Conservation (phyloP, 2,113 vertebrate genomes). For the Apodemus sylvaticus region DNA sequence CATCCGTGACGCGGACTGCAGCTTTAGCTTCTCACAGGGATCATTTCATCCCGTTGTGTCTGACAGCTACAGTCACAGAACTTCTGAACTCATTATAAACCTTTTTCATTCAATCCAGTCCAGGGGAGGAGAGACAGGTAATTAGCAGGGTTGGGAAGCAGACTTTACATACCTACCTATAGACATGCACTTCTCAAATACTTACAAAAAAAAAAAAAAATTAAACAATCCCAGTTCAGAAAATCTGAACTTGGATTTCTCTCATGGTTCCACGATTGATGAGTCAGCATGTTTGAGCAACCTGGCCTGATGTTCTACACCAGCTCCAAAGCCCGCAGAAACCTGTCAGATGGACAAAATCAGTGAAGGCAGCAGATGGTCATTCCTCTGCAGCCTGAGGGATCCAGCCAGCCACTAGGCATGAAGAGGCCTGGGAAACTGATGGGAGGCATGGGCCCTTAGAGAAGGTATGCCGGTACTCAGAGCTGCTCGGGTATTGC, state of each 20-base stretch:
- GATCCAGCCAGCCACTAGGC: not conserved
- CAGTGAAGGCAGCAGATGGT: not conserved
- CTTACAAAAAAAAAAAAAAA: not conserved
- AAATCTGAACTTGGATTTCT: not conserved
- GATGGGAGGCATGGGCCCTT: not conserved
- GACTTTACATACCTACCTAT: not conserved
- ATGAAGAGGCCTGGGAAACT: not conserved
- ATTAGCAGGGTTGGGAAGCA: not conserved
- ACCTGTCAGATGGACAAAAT: not conserved
- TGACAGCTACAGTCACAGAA: slow-evolving; percentile 13
- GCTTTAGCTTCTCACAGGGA: not conserved
- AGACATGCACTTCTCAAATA: not conserved
- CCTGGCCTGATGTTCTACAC: not conserved
- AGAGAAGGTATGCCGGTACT: not conserved
- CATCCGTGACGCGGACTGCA: not conserved
- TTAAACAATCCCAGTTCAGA: not conserved
- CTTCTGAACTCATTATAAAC: slow-evolving; percentile 31
- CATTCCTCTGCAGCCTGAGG: not conserved
- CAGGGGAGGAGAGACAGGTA: not conserved
- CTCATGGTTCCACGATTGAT: not conserved
- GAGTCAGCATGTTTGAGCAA: not conserved
- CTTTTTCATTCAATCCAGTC: not conserved
- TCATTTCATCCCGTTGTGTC: slow-evolving; percentile 22
- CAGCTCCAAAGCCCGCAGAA: not conserved
- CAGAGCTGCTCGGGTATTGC: not conserved